Evolutionary conservation across 2,113 vertebrate genomes (phyloP), one percentile per base, ranked within the genome.

Genomic region (Tyto alba): DNA sequence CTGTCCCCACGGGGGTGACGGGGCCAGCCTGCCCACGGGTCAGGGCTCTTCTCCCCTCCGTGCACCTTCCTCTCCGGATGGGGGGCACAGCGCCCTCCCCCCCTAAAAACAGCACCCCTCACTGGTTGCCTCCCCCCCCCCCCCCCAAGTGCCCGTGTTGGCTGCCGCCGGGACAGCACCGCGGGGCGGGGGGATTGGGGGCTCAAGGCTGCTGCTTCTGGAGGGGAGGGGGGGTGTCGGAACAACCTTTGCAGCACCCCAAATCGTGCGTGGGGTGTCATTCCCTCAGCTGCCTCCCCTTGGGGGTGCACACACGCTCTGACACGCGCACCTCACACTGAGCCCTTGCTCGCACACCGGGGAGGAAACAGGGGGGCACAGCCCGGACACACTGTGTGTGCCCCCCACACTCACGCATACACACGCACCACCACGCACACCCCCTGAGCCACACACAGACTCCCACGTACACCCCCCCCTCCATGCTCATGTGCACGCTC

Each of bases 41-140:
- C 0, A 0, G 10, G 43, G 23, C 72, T 43, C 27, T 21, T 5
- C 12, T n/a, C 26, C 4, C 3, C 36, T 1, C 34, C 0, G 0
- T 12, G 59, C 38, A 52, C 41, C 0, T 0, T 36, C 32, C 40
- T 25, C 45, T 40, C n/a, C 2, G 16, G 30, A 4, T 8, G 23
- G 9, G 16, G 36, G 36, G 17, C 30, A 47, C 40, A 25, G 34
- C 22, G 3, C 7, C 40, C 45, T n/a, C n/a, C n/a, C n/a, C n/a
- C n/a, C n/a, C n/a, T n/a, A 47, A 48, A 47, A 47, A 16, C 29
- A 72, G 38, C 23, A 5, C 67, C 17, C 21, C 34, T 38, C 25
- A 4, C 30, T 48, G 59, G 34, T 43, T 73, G 38, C 47, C n/a
- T n/a, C n/a, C n/a, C n/a, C n/a, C n/a, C n/a, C n/a, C n/a, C n/a